A percentile compares a stretch with the other conserved stretches of the same genome.
phyloP scores from a whole-genome alignment of 2,113 vertebrate species.

The Menura novaehollandiae region DNA sequence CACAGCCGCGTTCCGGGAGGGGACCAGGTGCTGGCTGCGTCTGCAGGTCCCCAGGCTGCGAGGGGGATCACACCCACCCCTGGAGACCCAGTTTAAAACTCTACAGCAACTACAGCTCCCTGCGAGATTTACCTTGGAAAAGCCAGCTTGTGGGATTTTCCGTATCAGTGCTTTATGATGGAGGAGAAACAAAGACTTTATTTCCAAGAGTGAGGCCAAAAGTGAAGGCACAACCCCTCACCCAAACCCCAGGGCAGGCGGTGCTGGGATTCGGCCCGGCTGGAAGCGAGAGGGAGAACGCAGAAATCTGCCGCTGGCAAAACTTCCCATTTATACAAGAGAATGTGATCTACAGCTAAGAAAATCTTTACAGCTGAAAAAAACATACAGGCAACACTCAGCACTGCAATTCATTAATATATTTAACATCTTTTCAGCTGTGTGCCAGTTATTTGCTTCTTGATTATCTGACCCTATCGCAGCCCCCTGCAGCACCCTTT shows the following conservation, averaged over 20 bases:
- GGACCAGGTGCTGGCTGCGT: background rate
- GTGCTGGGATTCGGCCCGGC: background rate
- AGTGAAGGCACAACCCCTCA: background rate
- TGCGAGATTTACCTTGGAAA: rapidly evolving
- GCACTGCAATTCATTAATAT: background rate
- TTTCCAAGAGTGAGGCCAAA: background rate
- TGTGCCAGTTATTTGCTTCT: background rate
- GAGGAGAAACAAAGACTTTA: background rate
- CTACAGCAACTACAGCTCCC: background rate
- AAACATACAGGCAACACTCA: background rate
- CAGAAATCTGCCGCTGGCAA: background rate
- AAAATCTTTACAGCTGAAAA: background rate
- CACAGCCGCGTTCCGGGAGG: background rate
- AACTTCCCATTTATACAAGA: background rate
- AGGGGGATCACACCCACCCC: background rate
- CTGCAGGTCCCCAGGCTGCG: background rate
- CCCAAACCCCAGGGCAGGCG: background rate
- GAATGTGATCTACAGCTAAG: background rate
- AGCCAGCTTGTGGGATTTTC: rapidly evolving
- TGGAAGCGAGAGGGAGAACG: background rate
- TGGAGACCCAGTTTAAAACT: background rate
- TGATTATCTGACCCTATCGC: background rate
- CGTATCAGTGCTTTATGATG: rapidly evolving
- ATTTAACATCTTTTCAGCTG: background rate
- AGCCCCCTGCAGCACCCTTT: background rate